Percentiles rank a stretch among this genome's conserved stretches.
Conservation (phyloP, 92 coral and sea anemone genomes). For the Montipora capitata region DNA sequence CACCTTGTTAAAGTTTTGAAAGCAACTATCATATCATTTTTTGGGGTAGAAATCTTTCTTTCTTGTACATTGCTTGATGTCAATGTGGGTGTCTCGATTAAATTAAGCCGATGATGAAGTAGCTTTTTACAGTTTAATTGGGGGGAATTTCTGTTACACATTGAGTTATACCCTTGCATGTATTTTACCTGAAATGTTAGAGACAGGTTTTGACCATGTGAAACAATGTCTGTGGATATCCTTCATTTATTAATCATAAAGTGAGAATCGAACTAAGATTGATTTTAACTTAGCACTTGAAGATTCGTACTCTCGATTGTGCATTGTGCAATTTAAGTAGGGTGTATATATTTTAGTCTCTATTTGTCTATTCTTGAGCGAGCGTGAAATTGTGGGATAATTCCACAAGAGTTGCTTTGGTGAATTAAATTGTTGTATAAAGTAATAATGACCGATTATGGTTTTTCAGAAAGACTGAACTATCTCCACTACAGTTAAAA, state of each 20-base stretch:
- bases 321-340: neutral
- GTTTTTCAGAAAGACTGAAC: neutral
- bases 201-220: neutral
- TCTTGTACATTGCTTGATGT: neutral
- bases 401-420: too few species aligned
- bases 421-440: too few species aligned
- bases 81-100: neutral
- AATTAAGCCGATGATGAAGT: neutral
- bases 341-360: neutral
- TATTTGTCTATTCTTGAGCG: neutral
- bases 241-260: too few species aligned
- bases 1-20: conserved; percentile 47
- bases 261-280: neutral
- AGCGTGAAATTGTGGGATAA: neutral
- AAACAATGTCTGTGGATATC: neutral
- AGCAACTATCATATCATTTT: conserved; percentile 11
- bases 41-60: too few species aligned
- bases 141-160: neutral
- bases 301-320: neutral
- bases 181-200: neutral
- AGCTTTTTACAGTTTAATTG: neutral
- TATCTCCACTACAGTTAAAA: too few species aligned
- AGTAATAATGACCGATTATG: too few species aligned
- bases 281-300: neutral
- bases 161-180: neutral